Percentiles rank a stretch among this genome's conserved stretches.
Conservation (phyloP, 1,140 invertebrate species). For the Trichomalopsis sarcophagae region DNA sequence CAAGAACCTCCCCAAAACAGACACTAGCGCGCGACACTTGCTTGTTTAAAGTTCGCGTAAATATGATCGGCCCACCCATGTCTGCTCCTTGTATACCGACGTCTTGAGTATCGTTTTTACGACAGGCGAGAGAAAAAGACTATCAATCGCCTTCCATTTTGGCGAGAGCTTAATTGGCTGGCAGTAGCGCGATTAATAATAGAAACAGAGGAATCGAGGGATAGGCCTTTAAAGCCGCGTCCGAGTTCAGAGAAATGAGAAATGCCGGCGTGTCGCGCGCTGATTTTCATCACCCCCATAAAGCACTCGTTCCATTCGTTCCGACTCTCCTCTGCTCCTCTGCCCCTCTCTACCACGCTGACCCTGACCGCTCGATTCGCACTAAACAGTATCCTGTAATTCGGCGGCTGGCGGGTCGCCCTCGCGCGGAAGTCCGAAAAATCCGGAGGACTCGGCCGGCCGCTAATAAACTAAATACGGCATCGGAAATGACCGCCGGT, state of each 20-base stretch:
- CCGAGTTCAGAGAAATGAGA: constrained; percentile 45
- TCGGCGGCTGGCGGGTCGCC: constrained; percentile 48
- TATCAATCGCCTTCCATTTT: constrained; percentile 1
- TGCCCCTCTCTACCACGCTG: background rate
- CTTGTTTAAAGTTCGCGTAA: constrained; percentile 21
- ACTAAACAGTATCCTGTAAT: constrained; percentile 67
- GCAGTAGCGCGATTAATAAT: constrained; percentile 28
- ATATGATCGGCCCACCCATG: constrained; percentile 7
- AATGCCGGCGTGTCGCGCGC: constrained; percentile 32
- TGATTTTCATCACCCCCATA: constrained; percentile 62
- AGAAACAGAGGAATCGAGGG: constrained; percentile 43
- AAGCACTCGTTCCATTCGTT: constrained; percentile 58
- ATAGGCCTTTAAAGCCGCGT: constrained; percentile 6
- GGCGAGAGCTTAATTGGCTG: constrained; percentile 5
- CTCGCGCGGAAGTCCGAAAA: constrained; percentile 57
- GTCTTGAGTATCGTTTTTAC: background rate
- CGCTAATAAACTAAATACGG: constrained; percentile 71
- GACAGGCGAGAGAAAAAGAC: background rate
- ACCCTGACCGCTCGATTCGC: constrained; percentile 57
- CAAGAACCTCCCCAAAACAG: background rate
- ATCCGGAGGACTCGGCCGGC: constrained; percentile 58
- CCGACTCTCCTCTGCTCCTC: background rate
- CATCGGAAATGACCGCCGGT: constrained; percentile 71
- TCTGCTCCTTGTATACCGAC: background rate
- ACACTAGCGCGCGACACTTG: background rate